Conservation (phyloP, 2,888 invertebrate species). For the Machimus atricapillus region DNA sequence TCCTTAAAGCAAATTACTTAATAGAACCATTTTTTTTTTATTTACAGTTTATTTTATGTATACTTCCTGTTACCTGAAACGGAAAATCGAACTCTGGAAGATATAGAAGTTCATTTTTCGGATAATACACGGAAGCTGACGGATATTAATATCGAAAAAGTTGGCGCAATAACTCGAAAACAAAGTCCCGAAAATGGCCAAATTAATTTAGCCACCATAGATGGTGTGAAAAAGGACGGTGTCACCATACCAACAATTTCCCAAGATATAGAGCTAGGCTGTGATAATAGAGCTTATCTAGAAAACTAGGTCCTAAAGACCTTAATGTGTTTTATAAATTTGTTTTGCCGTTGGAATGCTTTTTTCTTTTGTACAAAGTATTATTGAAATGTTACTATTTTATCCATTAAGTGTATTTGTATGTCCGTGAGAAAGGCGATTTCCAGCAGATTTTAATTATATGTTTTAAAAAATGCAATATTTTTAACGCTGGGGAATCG, state of each 20-base stretch:
- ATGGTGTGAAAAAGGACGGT: neutral
- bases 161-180: neutral
- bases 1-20: neutral
- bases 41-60: constrained; percentile 59
- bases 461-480: neutral
- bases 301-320: constrained; percentile 29
- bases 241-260: neutral
- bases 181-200: constrained; percentile 14
- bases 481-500: neutral
- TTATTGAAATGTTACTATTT: neutral
- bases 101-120: constrained; percentile 50
- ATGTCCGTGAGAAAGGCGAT: neutral
- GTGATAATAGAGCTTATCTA: constrained; percentile 48
- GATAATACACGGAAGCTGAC: constrained; percentile 47
- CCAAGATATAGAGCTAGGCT: constrained; percentile 42
- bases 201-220: neutral
- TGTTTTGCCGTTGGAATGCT: neutral
- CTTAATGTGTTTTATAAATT: neutral
- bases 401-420: neutral
- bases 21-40: neutral
- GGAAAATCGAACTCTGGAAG: constrained; percentile 59
- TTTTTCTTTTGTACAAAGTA: neutral
- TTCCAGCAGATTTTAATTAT: neutral
- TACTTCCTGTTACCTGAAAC: constrained; percentile 67
- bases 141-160: constrained; percentile 47